A percentile compares a stretch with the other conserved stretches of the same genome.
phyloP scores from a whole-genome alignment of 2,113 vertebrate genomes.

The Mormyrus iriodes region DNA sequence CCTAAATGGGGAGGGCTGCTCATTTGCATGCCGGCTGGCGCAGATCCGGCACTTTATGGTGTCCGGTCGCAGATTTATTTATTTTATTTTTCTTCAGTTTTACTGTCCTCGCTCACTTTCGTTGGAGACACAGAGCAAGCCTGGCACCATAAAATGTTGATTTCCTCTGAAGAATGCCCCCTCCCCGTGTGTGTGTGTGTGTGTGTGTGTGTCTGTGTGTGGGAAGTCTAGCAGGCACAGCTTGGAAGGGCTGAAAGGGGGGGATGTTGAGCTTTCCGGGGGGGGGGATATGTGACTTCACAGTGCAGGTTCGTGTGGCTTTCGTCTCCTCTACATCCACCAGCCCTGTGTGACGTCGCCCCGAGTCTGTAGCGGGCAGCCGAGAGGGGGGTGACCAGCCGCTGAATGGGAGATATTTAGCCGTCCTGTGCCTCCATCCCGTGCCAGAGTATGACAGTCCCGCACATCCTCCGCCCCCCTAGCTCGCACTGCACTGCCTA shows the following conservation, averaged over 20 bases:
- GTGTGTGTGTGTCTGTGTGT: slow-evolving; percentile 25
- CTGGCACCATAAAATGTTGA: slow-evolving; percentile 59
- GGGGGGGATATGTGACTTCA: slow-evolving; percentile 56
- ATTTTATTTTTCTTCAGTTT: background rate
- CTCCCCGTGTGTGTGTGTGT: slow-evolving; percentile 37
- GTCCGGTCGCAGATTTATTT: background rate
- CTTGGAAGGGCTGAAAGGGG: background rate
- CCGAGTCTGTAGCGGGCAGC: slow-evolving; percentile 72
- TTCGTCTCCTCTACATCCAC: slow-evolving; percentile 69
- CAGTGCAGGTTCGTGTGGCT: slow-evolving; percentile 61
- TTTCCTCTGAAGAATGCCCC: slow-evolving; percentile 42
- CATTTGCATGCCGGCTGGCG: slow-evolving; percentile 54
- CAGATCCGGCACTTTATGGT: slow-evolving; percentile 23
- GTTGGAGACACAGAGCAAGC: slow-evolving; percentile 44
- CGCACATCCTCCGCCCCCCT: background rate
- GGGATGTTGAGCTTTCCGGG: background rate
- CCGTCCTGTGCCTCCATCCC: slow-evolving; percentile 50
- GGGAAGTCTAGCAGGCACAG: background rate
- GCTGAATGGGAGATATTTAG: slow-evolving; percentile 89
- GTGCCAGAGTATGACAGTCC: background rate
- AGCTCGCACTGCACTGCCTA: background rate
- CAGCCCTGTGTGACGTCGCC: slow-evolving; percentile 79
- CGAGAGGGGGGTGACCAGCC: slow-evolving; percentile 86
- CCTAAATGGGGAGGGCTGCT: slow-evolving; percentile 28
- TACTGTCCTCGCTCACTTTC: slow-evolving; percentile 19